These are phyloP conservation scores for Tringa solitaria DNA, from an alignment of 2,113 vertebrate genomes.

Conservation along the genomic window DNA sequence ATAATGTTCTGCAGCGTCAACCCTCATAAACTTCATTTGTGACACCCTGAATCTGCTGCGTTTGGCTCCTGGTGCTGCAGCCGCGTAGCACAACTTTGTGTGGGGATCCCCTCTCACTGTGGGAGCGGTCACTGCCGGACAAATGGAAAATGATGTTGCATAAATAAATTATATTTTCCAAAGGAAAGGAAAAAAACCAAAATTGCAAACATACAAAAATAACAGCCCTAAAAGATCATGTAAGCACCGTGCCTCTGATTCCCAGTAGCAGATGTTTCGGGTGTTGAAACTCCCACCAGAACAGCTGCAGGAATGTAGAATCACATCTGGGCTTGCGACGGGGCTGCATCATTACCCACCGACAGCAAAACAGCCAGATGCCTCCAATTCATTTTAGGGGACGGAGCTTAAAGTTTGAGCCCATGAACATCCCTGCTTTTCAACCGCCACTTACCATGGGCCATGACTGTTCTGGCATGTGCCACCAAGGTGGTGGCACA, in stretches of 20 bases:
- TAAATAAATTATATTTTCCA: slow-evolving; percentile 62
- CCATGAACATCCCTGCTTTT: slow-evolving; percentile 23
- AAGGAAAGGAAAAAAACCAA: slow-evolving; percentile 17
- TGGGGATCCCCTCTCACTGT: neutral
- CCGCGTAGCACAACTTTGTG: fast-evolving
- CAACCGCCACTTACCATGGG: neutral
- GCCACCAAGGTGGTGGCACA: neutral
- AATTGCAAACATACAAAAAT: slow-evolving; percentile 32
- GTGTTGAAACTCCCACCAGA: slow-evolving; percentile 79
- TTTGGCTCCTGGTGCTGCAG: neutral
- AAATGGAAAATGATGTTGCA: neutral
- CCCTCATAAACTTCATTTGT: slow-evolving; percentile 37
- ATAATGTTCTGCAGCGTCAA: slow-evolving; percentile 49
- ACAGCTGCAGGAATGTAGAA: slow-evolving; percentile 82
- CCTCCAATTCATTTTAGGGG: slow-evolving; percentile 74
- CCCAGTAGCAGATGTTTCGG: slow-evolving; percentile 80
- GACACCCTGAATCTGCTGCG: neutral
- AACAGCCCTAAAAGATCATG: slow-evolving; percentile 71
- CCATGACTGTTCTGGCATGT: neutral
- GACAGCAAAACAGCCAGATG: slow-evolving; percentile 78
- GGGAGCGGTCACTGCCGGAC: slow-evolving; percentile 1
- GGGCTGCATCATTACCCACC: slow-evolving; percentile 77
- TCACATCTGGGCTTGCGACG: slow-evolving; percentile 78
- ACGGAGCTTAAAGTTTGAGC: slow-evolving; percentile 60
- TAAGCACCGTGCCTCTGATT: slow-evolving; percentile 69